Base-by-base conservation (phyloP, 1,140 invertebrate species). In the Diorhabda sublineata region DNA sequence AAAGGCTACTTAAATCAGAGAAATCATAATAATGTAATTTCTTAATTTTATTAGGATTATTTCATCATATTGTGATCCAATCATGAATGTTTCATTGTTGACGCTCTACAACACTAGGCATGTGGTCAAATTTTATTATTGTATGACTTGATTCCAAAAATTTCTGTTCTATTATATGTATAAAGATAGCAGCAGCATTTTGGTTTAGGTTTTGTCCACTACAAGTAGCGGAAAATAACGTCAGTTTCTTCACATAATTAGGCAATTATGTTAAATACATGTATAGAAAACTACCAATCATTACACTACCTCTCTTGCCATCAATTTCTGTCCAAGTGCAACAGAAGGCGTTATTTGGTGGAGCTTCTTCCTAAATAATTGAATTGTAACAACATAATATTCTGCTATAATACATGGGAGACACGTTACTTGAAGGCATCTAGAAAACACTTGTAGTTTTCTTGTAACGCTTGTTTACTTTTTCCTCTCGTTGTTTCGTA, bases 311-410 rank as follows among this genome's bases (percentile, higher is more conserved):
- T 56, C 67, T 41, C 64, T 74, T 26, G 4, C 74, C 77, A 68
- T 78, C 75, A 7, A 71, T 7, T 69, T 78, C 76, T 2, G 64
- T 62, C 74, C 73, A 78, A 52, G 11, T 42, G 71, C 56, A 75
- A 63, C 63, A 75, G 57, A 67, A 69, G 3, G 67, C 73, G 3
- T 62, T 44, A 66, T 74, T 72, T 42, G 58, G 60, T 11, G 58
- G 58, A 45, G 63, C 68, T 26, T 44, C 59, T 69, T 76, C 71
- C 65, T 75, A 74, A 60, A 75, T 67, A 45, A 70, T 75, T 41
- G 75, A 74, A 60, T 77, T 77, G 65, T 75, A 75, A 6, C 58
- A 11, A 68, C 69, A 74, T 52, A 74, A n/a, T 69, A 76, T 77
- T 62, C 67, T 64, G 41, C 68, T 71, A 64, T 76, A 78, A 65